A percentile compares a stretch with the other conserved stretches of the same genome.
These are phyloP conservation scores for Emberiza fucata DNA, from an alignment of 2,113 vertebrate species.

Conservation along the genomic window DNA sequence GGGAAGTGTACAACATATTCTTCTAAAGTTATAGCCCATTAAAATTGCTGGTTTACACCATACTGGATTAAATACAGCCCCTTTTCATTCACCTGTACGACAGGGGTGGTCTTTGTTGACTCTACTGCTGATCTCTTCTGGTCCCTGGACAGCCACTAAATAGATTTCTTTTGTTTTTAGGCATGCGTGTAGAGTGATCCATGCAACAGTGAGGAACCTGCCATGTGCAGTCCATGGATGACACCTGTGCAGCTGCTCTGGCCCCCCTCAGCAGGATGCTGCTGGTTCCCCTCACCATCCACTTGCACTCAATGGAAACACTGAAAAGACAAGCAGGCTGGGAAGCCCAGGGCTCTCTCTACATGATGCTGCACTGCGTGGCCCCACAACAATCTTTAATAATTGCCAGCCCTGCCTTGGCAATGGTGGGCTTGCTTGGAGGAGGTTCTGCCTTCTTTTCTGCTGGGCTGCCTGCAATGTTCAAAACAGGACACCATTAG, in stretches of 20 bases:
- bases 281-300: constrained; percentile 46
- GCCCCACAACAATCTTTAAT: constrained; percentile 97
- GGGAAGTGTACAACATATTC: not conserved
- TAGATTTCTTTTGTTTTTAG: constrained; percentile 66
- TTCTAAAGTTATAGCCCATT: not conserved
- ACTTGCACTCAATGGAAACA: not conserved
- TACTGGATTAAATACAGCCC: not conserved
- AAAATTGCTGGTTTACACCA: constrained; percentile 13
- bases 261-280: constrained; percentile 38
- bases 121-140: constrained; percentile 61
- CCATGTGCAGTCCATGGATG: constrained; percentile 57
- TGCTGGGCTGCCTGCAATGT: constrained; percentile 78
- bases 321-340: not conserved
- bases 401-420: constrained; percentile 88
- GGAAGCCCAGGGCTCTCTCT: constrained; percentile 77
- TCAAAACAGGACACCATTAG: constrained; percentile 18
- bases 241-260: constrained; percentile 15
- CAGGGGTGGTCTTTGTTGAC: not conserved
- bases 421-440: constrained; percentile 88
- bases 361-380: constrained; percentile 93
- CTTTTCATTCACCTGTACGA: not conserved
- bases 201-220: constrained; percentile 77
- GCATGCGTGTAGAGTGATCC: constrained; percentile 80
- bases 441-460: constrained; percentile 88
- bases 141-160: constrained; percentile 65